A percentile compares a stretch with the other conserved stretches of the same genome.
Conservation (phyloP, 1,140 invertebrate species). For the Drosophila parabipectinata region DNA sequence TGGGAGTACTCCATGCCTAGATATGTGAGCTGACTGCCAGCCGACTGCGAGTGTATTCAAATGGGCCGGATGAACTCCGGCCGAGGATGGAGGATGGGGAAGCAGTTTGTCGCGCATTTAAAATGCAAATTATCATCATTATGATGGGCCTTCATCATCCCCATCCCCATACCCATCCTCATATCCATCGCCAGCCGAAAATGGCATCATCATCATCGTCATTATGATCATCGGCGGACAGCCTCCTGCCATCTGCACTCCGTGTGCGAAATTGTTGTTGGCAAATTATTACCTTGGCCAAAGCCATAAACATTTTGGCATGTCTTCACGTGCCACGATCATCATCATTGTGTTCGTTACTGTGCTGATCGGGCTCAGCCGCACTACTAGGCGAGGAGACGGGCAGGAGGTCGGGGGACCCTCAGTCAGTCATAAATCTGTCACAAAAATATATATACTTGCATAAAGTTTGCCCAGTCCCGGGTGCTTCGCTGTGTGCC, state of each 20-base stretch:
- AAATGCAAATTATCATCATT: conserved; percentile 82
- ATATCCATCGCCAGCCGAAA: conserved; percentile 4
- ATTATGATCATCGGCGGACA: conserved; percentile 39
- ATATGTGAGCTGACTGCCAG: conserved; percentile 34
- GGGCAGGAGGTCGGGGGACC: conserved; percentile 6
- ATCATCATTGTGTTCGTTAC: conserved; percentile 39
- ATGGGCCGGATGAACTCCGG: conserved; percentile 22
- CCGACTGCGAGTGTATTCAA: conserved; percentile 57
- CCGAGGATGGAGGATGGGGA: too few relatives aligned
- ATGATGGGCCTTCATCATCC: conserved; percentile 69
- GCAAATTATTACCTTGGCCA: conserved; percentile 79
- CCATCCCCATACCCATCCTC: conserved; percentile 28
- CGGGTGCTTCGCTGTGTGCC: neutral
- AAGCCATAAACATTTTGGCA: conserved; percentile 76
- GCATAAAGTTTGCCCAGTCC: conserved; percentile 38
- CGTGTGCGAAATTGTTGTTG: conserved; percentile 58
- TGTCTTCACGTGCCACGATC: conserved; percentile 74
- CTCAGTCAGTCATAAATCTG: conserved; percentile 78
- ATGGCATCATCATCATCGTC: conserved; percentile 24
- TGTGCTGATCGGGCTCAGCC: conserved; percentile 15
- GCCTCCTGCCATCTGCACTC: conserved; percentile 39
- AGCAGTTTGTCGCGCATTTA: conserved; percentile 77
- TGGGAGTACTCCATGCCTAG: conserved; percentile 71
- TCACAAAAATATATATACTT: conserved; percentile 65
- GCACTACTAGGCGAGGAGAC: neutral